Conservation (phyloP, 2,113 vertebrate species). For the Cebidichthys violaceus region DNA sequence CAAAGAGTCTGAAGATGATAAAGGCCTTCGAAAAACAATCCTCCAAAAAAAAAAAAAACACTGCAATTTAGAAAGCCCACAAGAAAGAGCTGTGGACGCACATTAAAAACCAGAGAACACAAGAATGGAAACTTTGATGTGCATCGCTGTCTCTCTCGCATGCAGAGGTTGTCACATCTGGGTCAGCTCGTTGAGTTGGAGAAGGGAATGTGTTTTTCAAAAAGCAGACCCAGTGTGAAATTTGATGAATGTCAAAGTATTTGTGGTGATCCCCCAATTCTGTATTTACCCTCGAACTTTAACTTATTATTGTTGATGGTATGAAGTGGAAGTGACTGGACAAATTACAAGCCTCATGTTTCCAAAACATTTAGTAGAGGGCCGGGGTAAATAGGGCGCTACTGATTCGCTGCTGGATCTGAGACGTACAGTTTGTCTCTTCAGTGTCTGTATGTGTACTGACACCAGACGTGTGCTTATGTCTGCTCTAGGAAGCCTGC, state of each 20-base stretch:
- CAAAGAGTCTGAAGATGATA: constrained; percentile 43
- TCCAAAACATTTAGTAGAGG: neutral
- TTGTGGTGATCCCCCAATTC: neutral
- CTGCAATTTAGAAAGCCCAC: constrained; percentile 49
- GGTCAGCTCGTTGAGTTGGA: neutral
- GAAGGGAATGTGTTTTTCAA: neutral
- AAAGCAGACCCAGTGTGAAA: constrained; percentile 1
- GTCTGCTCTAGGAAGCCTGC: constrained; percentile 89
- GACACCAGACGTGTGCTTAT: constrained; percentile 13
- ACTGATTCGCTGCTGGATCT: constrained; percentile 11
- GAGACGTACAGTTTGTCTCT: neutral
- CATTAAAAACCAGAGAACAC: constrained; percentile 22
- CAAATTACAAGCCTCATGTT: constrained; percentile 2
- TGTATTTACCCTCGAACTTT: constrained; percentile 3
- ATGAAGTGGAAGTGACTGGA: neutral
- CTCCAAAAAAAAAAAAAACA: constrained; percentile 13
- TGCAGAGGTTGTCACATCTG: constrained; percentile 25
- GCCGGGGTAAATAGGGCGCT: neutral
- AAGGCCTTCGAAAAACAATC: constrained; percentile 36
- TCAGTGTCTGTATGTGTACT: neutral
- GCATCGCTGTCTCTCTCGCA: constrained; percentile 18
- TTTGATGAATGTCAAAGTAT: constrained; percentile 11
- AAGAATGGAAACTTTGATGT: constrained; percentile 47
- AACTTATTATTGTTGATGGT: neutral
- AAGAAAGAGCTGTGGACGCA: constrained; percentile 29